Evolutionary conservation across 2,113 vertebrate genomes (phyloP).

Genomic region (Plecturocebus donacophilus): DNA sequence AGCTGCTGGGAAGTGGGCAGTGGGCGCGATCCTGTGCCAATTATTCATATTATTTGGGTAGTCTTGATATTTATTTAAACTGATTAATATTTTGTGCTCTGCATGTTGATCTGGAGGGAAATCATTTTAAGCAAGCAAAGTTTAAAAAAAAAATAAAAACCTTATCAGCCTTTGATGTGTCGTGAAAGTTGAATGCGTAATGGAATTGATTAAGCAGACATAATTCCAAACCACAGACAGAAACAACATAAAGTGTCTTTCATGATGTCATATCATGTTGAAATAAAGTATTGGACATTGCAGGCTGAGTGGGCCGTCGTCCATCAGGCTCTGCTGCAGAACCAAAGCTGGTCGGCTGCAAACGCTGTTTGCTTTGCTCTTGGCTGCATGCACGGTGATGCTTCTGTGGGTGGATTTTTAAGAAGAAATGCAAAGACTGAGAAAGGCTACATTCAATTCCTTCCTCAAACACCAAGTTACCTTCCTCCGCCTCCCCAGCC

Average conservation of each 20-base stretch:
- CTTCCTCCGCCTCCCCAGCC: neutral
- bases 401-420: conserved; percentile 35
- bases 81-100: conserved; percentile 96
- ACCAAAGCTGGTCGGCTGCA: neutral
- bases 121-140: conserved; percentile 87
- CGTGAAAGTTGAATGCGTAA: conserved; percentile 83
- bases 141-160: conserved; percentile 76
- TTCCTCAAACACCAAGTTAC: conserved; percentile 27
- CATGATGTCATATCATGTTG: conserved; percentile 80
- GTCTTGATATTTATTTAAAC: conserved; percentile 96
- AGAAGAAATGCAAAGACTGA: conserved; percentile 61
- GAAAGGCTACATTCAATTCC: conserved; percentile 47
- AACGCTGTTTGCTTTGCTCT: neutral
- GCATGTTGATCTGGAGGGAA: conserved; percentile 89
- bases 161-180: conserved; percentile 88
- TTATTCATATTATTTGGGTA: conserved; percentile 96
- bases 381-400: neutral
- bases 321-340: conserved; percentile 63
- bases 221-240: conserved; percentile 83
- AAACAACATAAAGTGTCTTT: conserved; percentile 82
- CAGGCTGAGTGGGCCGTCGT: conserved; percentile 63
- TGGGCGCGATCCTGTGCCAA: conserved; percentile 93
- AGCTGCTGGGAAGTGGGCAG: conserved; percentile 96
- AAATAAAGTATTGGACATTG: conserved; percentile 74
- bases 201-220: conserved; percentile 84